These are phyloP conservation scores for Scaptomyza reducta DNA, from an alignment of 2,888 invertebrate species.

Conservation along the genomic window DNA sequence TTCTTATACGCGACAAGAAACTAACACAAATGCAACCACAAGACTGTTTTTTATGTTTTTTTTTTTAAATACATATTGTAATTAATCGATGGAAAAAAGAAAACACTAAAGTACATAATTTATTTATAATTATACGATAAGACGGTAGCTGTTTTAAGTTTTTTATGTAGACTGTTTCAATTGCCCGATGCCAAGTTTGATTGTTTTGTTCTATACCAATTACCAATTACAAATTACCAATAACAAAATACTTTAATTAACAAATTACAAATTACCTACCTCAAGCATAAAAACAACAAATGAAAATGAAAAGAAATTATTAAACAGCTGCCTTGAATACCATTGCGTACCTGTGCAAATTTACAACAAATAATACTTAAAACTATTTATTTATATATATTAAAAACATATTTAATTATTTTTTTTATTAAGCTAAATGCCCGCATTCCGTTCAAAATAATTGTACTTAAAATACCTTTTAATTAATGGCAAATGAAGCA, in stretches of 20 bases:
- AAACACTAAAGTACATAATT: slow-evolving; percentile 34
- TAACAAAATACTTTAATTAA: slow-evolving; percentile 17
- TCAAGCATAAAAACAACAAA: slow-evolving; percentile 43
- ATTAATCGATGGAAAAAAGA: slow-evolving; percentile 26
- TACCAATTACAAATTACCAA: slow-evolving; percentile 17
- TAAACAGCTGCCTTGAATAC: slow-evolving; percentile 66
- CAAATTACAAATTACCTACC: slow-evolving; percentile 59
- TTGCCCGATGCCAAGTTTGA: slow-evolving; percentile 40
- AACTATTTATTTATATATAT: slow-evolving; percentile 44
- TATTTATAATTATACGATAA: slow-evolving; percentile 43
- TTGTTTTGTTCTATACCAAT: slow-evolving; percentile 21
- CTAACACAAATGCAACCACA: slow-evolving; percentile 83
- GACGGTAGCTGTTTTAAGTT: slow-evolving; percentile 43
- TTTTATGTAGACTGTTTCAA: slow-evolving; percentile 34
- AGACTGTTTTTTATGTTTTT: slow-evolving; percentile 81
- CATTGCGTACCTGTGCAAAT: slow-evolving; percentile 77
- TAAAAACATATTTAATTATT: slow-evolving; percentile 17
- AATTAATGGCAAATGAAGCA: slow-evolving; percentile 38
- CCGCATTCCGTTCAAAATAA: slow-evolving; percentile 76
- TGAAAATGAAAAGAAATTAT: slow-evolving; percentile 45
- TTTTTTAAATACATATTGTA: slow-evolving; percentile 38
- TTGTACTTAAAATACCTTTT: slow-evolving; percentile 35
- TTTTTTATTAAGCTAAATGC: slow-evolving; percentile 27
- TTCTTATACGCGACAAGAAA: slow-evolving; percentile 64
- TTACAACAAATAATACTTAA: slow-evolving; percentile 62